phyloP scores from a whole-genome alignment of 2,888 invertebrate species.

The Nemotelus nigrinus region DNA sequence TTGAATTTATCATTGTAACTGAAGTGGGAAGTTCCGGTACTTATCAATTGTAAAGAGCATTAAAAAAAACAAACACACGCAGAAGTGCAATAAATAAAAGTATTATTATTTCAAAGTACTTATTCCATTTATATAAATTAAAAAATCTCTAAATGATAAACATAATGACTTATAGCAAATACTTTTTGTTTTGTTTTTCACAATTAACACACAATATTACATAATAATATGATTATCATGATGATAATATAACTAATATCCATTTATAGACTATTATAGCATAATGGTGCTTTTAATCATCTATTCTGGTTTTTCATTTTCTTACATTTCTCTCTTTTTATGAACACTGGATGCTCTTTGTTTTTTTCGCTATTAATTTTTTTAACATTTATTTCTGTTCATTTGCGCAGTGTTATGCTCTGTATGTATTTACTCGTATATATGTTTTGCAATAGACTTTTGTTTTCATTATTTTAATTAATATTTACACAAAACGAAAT shows the following conservation, averaged over 20 bases:
- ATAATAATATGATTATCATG: slow-evolving; percentile 1
- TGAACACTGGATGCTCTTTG: not conserved
- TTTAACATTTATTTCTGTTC: not conserved
- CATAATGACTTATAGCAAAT: slow-evolving; percentile 33
- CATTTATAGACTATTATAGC: too few species aligned
- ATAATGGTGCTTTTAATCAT: not conserved
- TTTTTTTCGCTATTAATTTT: not conserved
- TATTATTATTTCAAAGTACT: slow-evolving; percentile 28
- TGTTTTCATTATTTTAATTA: slow-evolving; percentile 9
- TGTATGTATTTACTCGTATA: not conserved
- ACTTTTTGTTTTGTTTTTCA: not conserved
- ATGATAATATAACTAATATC: too few species aligned
- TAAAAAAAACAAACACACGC: slow-evolving; percentile 12
- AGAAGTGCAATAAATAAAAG: slow-evolving; percentile 34
- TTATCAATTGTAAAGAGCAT: not conserved
- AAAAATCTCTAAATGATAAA: slow-evolving; percentile 32
- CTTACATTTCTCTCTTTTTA: slow-evolving; percentile 11
- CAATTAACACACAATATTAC: slow-evolving; percentile 39
- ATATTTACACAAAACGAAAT: slow-evolving; percentile 41
- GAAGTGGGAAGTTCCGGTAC: not conserved
- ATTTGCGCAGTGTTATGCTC: slow-evolving; percentile 3
- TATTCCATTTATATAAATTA: slow-evolving; percentile 22
- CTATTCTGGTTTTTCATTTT: not conserved
- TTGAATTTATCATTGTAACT: too few species aligned
- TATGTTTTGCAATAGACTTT: slow-evolving; percentile 24